Base-by-base conservation (phyloP, 2,888 invertebrate species). In the Habroteleia sp. region DNA sequence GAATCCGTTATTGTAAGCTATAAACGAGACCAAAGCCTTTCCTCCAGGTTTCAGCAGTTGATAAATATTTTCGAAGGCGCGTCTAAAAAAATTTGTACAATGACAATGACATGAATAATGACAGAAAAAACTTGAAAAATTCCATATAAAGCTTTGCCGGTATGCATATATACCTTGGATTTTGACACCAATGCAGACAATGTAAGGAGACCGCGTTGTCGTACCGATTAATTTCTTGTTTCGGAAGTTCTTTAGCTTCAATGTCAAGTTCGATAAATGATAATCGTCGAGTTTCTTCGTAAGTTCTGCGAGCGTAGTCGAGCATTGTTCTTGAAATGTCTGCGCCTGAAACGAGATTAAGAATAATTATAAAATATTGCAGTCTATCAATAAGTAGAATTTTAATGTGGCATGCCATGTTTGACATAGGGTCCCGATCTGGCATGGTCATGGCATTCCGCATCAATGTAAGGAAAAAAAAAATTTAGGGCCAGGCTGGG, bases 151-250 rank as follows among this genome's bases (percentile, higher is more conserved):
- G n/a, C n/a, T n/a, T n/a, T n/a, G n/a, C n/a, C n/a, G n/a, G n/a
- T n/a, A n/a, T n/a, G 7, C 1, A 7, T 31, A 10, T 31, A 11
- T 89, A 94, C 93, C 91, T 91, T 85, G 93, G 93, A 82, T 94
- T 91, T 78, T 91, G 91, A 23, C 95, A 92, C 95, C 95, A 95
- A 82, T 95, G 95, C 1, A 96, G 89, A 73, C 94, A 92, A 84
- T 94, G 95, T 84, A 95, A 95, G 0, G 95, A 95, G 52, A 94
- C 92, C 0, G 92, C 91, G 82, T 94, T 93, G 82, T 93, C 91
- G 81, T 93, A 95, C 17, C 87, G 83, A 50, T 88, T 90, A 8
- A 87, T 81, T 39, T 91, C 81, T 13, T 91, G 88, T 0, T 86
- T 84, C 0, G 91, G 91, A 44, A 93, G 75, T 14, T 89, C 84